A percentile compares a stretch with the other conserved stretches of the same genome.
These are phyloP conservation scores for Argyresthia goedartella DNA, from an alignment of 2,888 invertebrate species.

Conservation along the genomic window DNA sequence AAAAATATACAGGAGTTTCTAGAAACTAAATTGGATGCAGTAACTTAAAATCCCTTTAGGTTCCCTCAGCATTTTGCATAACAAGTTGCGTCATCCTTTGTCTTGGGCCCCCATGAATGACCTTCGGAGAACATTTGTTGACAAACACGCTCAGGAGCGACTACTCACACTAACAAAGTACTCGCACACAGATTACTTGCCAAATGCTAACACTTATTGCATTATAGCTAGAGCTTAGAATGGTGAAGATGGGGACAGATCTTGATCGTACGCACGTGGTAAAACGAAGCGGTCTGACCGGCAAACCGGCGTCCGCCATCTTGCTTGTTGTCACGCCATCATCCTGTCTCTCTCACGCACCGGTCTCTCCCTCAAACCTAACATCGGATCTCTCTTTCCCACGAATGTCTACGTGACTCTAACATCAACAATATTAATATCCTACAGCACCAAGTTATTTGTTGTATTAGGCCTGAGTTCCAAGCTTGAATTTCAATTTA, in stretches of 20 bases:
- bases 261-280: slow-evolving; percentile 45
- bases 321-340: slow-evolving; percentile 63
- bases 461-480: not conserved
- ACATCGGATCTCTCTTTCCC: slow-evolving; percentile 4
- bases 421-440: slow-evolving; percentile 57
- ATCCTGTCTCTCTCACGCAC: slow-evolving; percentile 33
- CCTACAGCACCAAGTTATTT: not conserved
- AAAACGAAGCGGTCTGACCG: slow-evolving; percentile 54
- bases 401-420: slow-evolving; percentile 57
- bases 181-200: too few species aligned
- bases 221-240: not conserved
- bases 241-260: not conserved
- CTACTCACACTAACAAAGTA: too few species aligned
- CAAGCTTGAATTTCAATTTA: too few species aligned
- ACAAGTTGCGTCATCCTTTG: slow-evolving; percentile 29
- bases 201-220: not conserved
- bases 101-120: slow-evolving; percentile 48
- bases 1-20: too few species aligned
- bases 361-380: slow-evolving; percentile 21
- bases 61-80: too few species aligned
- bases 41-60: too few species aligned
- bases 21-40: too few species aligned
- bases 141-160: slow-evolving; percentile 45
- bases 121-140: slow-evolving; percentile 66
- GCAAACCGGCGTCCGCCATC: slow-evolving; percentile 59